These are phyloP conservation scores for Cyclina sinensis DNA, from an alignment of 1,140 invertebrate genomes.

Conservation along the genomic window DNA sequence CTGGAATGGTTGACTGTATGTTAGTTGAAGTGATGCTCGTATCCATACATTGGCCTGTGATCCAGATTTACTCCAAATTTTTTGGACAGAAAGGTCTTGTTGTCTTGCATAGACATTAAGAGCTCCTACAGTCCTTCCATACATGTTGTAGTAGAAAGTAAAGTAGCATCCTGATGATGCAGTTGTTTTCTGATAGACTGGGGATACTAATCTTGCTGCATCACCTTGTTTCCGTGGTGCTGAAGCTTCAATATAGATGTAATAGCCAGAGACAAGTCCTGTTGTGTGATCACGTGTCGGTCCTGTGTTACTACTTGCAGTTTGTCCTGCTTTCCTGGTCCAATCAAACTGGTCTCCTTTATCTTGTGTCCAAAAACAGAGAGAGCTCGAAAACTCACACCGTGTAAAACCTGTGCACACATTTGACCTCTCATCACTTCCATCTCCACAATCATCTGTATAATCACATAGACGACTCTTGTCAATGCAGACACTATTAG, in stretches of 20 bases:
- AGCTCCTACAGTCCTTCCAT: constrained; percentile 81
- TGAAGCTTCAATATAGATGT: constrained; percentile 91
- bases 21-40: constrained; percentile 70
- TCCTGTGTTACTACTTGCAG: constrained; percentile 74
- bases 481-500: constrained; percentile 78
- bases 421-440: constrained; percentile 73
- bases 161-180: constrained; percentile 75
- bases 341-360: constrained; percentile 92
- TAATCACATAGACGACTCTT: constrained; percentile 79
- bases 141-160: constrained; percentile 86
- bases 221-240: constrained; percentile 77
- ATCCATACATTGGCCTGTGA: constrained; percentile 78
- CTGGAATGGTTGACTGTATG: constrained; percentile 72
- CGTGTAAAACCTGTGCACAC: constrained; percentile 47
- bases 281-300: constrained; percentile 81
- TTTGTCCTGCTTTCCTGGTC: constrained; percentile 89
- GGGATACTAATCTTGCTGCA: constrained; percentile 81
- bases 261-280: constrained; percentile 78
- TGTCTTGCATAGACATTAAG: constrained; percentile 81
- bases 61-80: constrained; percentile 71
- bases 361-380: constrained; percentile 93
- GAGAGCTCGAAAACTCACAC: constrained; percentile 92
- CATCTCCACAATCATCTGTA: constrained; percentile 82
- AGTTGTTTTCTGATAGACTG: constrained; percentile 72
- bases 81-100: constrained; percentile 67